A percentile compares a stretch with the other conserved stretches of the same genome.
These are phyloP conservation scores for Scaptomyza parva DNA, from an alignment of 2,888 invertebrate genomes.

Conservation along the genomic window DNA sequence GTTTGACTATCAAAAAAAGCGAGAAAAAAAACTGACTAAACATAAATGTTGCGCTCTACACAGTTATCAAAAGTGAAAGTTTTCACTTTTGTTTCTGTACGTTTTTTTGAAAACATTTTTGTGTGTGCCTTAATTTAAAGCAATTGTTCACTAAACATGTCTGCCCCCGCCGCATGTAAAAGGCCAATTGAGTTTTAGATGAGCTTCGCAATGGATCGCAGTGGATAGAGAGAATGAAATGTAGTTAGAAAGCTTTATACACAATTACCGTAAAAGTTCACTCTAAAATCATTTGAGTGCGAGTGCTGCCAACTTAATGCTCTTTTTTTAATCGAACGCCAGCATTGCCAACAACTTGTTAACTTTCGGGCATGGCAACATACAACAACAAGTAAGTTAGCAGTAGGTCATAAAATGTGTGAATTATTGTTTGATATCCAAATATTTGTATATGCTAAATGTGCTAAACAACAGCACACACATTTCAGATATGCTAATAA, in stretches of 20 bases:
- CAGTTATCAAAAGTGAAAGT: conserved; percentile 68
- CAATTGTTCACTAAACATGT: conserved; percentile 55
- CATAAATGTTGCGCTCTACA: conserved; percentile 52
- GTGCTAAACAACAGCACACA: not conserved
- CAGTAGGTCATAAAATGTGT: not conserved
- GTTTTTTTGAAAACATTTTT: conserved; percentile 42
- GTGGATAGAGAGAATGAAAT: conserved; percentile 17
- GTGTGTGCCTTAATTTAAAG: conserved; percentile 37
- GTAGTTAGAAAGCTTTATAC: conserved; percentile 16
- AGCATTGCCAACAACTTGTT: not conserved
- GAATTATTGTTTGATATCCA: not conserved
- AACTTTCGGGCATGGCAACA: not conserved
- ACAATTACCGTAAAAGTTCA: not conserved
- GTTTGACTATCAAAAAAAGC: conserved; percentile 11
- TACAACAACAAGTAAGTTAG: no score
- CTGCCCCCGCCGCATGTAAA: conserved; percentile 19
- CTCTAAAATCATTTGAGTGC: not conserved
- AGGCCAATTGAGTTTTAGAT: conserved; percentile 23
- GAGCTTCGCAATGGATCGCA: not conserved
- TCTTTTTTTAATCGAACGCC: not conserved
- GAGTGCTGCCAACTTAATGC: not conserved
- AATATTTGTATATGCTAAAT: conserved; percentile 1
- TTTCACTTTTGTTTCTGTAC: conserved; percentile 68
- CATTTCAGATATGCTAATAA: not conserved
- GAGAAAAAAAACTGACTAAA: conserved; percentile 53